phyloP scores from a whole-genome alignment of 2,888 invertebrate genomes.

The Thymelicus acteon region DNA sequence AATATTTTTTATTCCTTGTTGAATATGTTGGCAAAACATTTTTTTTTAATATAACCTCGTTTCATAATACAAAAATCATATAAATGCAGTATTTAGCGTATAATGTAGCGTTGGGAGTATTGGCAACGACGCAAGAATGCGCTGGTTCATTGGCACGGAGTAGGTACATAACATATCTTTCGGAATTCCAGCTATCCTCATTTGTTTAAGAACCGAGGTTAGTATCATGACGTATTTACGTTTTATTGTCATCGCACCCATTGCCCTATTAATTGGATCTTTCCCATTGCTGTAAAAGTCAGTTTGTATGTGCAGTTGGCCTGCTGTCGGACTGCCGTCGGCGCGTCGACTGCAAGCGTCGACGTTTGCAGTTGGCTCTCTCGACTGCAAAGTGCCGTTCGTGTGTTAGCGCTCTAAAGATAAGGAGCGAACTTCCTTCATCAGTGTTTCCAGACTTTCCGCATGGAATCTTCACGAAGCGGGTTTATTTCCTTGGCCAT shows the following conservation, averaged over 20 bases:
- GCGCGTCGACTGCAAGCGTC: too few species aligned
- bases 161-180: background rate
- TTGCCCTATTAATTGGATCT: too few species aligned
- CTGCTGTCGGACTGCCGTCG: too few species aligned
- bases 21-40: background rate
- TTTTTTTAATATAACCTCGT: background rate
- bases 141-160: background rate
- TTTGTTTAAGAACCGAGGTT: background rate
- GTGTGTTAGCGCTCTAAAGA: too few species aligned
- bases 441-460: too few species aligned
- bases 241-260: background rate
- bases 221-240: background rate
- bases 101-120: background rate
- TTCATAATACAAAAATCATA: background rate
- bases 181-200: background rate
- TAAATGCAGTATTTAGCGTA: constrained; percentile 3
- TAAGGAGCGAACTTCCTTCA: too few species aligned
- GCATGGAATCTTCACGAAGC: too few species aligned
- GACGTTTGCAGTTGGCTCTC: too few species aligned
- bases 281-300: too few species aligned
- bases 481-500: too few species aligned
- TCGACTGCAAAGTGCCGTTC: too few species aligned
- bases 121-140: constrained; percentile 2
- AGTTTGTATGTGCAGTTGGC: too few species aligned
- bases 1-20: constrained; percentile 8